Evolutionary conservation across 2,888 invertebrate species (phyloP), one percentile per base, ranked within the genome.

Genomic region (Drosophila flavopinicola): DNA sequence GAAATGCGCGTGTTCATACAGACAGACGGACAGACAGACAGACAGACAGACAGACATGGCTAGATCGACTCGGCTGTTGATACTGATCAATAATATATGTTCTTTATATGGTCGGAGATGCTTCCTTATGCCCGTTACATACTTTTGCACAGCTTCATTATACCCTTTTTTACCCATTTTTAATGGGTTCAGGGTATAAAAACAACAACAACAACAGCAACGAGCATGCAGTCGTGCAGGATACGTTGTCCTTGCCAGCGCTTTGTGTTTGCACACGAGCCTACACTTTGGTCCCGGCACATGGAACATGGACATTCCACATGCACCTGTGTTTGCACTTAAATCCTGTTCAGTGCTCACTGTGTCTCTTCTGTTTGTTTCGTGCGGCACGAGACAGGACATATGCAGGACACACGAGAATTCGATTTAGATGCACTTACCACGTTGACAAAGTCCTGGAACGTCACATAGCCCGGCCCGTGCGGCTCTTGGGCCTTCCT

Each of bases 361-460:
- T 20, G 2, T 4, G 2, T 2, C 20, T 20, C 20, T 20, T 63
- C 57, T 65, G 52, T 63, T 69, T 60, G 58, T 66, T 51, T 47
- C 63, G 85, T 77, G 69, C 75, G 24, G 44, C 60, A 65, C 57
- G 71, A 39, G 53, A 51, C 38, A 29, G 10, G 10, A n/a, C 17
- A 6, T 17, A 17, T 13, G 6, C 15, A 48, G 24, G 57, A 48
- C 61, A 64, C 63, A 61, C 17, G 64, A 35, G 44, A 61, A 61
- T 67, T 73, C 66, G 52, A 67, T 70, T 73, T 63, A 35, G 52
- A 41, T 60, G 59, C 32, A 95, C 97, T 96, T 90, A 97, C 97
- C 94, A 97, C 96, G 93, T 97, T 97, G 78, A 97, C 96, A 91
- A 97, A 97, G 90, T 97, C 97, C 92, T 97, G 97, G 92, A 97